Base-by-base conservation (phyloP, 2,113 vertebrate species). In the Solenodon paradoxus region DNA sequence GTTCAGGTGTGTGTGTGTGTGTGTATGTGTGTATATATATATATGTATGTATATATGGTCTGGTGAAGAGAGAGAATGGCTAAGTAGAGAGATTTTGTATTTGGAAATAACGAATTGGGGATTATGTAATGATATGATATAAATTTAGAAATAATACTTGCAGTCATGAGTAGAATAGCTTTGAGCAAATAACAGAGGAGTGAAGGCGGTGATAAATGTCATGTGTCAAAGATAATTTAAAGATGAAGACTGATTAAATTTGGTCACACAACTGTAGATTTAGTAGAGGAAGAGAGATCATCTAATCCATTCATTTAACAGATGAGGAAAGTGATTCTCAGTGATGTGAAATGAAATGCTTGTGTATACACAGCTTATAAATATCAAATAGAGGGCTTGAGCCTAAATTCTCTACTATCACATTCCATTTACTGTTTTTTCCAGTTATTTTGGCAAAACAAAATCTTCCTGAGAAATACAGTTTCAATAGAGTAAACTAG, bases 21-120 rank as follows among this genome's bases (percentile, higher is more conserved):
- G n/a, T n/a, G n/a, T n/a, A n/a, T n/a, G n/a, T n/a, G n/a, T n/a
- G n/a, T n/a, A n/a, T n/a, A n/a, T n/a, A n/a, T n/a, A n/a, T n/a
- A n/a, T n/a, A n/a, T n/a, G n/a, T n/a, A n/a, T n/a, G n/a, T n/a
- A n/a, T n/a, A n/a, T n/a, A n/a, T n/a, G n/a, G n/a, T 94, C 84
- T 84, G 55, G 11, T 88, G 63, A 93, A 83, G 40, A 47, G 40
- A 47, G 51, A 63, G 45, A 77, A 90, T 81, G 63, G 53, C 28
- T 35, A 51, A 87, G 45, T 64, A 57, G 47, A 79, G 42, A 71
- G 35, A 66, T 79, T 92, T 68, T 47, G 9, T 72, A 68, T 69
- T 84, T 95, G 64, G 32, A 92, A 88, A 83, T 74, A 88, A 68
- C 69, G 42, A 88, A 59, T 94, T 92, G 47, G 5, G 19, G 51